Evolutionary conservation across 2,888 invertebrate species (phyloP), one percentile per base, ranked within the genome.

Genomic region (Lissonota sp.): DNA sequence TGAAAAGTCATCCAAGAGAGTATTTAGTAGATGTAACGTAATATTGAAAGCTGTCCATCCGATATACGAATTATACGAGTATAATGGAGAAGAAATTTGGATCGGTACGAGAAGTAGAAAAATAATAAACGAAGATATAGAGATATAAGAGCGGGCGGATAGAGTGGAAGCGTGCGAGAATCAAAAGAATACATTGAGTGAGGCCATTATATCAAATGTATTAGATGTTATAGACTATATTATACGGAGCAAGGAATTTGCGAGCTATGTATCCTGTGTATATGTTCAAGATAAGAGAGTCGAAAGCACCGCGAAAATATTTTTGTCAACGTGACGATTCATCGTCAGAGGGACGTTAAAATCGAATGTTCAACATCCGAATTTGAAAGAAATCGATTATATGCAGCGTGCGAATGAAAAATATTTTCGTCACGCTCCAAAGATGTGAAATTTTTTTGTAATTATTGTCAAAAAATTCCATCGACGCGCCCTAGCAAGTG

Each of bases 161-260:
- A 46, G 0, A 44, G 40, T 49, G 64, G 49, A 60, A 10, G 57
- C 72, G 79, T 67, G 74, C 69, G 75, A 74, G 70, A 81, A 78
- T 81, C 78, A 81, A 81, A 81, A 79, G 3, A 26, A 79, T 78
- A 74, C 73, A 74, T 81, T 77, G 80, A 77, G 74, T 60, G 77
- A 81, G 77, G 80, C 77, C 77, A 81, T 81, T 81, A 70, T 81
- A 81, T 73, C 73, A 81, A 78, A 81, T 81, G 80, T 81, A 77
- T 81, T 81, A 77, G 77, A 81, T 77, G 77, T 74, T 74, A 74
- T 77, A 81, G 77, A 66, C 40, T 72, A 72, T 70, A 81, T 64
- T 58, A 77, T 69, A 64, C 40, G 66, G 69, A 64, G 72, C 49
- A 63, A 77, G 58, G 46, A 49, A 37, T 26, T 64, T 63, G 37